These are phyloP conservation scores for Muscina levida DNA, from an alignment of 2,888 invertebrate species.

Conservation along the genomic window DNA sequence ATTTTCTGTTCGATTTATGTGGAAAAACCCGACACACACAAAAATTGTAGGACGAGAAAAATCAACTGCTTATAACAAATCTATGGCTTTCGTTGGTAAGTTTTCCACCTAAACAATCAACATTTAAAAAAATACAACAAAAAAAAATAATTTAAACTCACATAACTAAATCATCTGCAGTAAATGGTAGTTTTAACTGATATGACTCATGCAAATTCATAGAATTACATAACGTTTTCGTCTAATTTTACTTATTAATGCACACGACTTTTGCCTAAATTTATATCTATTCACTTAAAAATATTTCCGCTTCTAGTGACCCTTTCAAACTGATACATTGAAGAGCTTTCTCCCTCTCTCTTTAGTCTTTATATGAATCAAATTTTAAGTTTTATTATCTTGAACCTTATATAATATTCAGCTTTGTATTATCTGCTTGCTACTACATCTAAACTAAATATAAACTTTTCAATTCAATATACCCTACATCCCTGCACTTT, in stretches of 20 bases:
- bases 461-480: too few relatives aligned
- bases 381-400: too few relatives aligned
- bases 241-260: constrained; percentile 10
- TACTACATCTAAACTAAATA: too few relatives aligned
- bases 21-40: constrained; percentile 25
- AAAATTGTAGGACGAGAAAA: constrained; percentile 92
- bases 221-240: neutral
- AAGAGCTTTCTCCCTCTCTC: too few relatives aligned
- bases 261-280: constrained; percentile 28
- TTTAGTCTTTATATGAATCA: too few relatives aligned
- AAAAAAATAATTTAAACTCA: constrained; percentile 47
- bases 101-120: constrained; percentile 79
- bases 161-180: neutral
- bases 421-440: too few relatives aligned
- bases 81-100: constrained; percentile 97
- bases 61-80: constrained; percentile 96
- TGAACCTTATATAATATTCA: too few relatives aligned
- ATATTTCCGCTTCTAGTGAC: constrained; percentile 4
- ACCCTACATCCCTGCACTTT: too few relatives aligned
- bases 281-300: too few relatives aligned
- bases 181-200: neutral
- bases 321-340: neutral
- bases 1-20: constrained; percentile 65
- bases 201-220: constrained; percentile 18
- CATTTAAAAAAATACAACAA: constrained; percentile 15